These are phyloP conservation scores for Neopipo cinnamomea DNA, from an alignment of 2,113 vertebrate species.

Conservation along the genomic window DNA sequence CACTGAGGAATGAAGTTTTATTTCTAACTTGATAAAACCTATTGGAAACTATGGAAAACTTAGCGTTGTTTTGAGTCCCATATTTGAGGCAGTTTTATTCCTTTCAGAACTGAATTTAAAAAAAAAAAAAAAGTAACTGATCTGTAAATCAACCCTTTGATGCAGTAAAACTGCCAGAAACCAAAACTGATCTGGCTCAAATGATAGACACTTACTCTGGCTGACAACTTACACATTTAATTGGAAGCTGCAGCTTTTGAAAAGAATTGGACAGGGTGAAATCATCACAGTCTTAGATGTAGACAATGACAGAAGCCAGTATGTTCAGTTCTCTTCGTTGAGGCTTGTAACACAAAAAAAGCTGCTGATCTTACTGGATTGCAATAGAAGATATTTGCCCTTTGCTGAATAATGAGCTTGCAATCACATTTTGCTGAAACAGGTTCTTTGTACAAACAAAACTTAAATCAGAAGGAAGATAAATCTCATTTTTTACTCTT, in stretches of 20 bases:
- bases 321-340: constrained; percentile 64
- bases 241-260: constrained; percentile 71
- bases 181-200: constrained; percentile 60
- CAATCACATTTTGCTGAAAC: constrained; percentile 62
- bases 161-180: constrained; percentile 54
- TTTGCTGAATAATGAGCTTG: constrained; percentile 64
- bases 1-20: background rate
- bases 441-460: constrained; percentile 49
- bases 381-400: constrained; percentile 64
- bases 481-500: constrained; percentile 64
- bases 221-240: constrained; percentile 74
- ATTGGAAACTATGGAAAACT: background rate
- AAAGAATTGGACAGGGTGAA: constrained; percentile 71
- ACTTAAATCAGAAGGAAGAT: constrained; percentile 69
- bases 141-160: constrained; percentile 51
- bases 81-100: constrained; percentile 5
- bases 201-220: constrained; percentile 72
- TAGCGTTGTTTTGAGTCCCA: background rate
- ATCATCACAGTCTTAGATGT: constrained; percentile 72
- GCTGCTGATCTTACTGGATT: constrained; percentile 46
- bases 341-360: constrained; percentile 60
- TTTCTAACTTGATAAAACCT: background rate
- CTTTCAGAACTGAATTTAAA: background rate
- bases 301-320: constrained; percentile 72
- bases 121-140: constrained; percentile 13